Conservation (phyloP, 2,888 invertebrate species). For the Auanema freiburgensis region DNA sequence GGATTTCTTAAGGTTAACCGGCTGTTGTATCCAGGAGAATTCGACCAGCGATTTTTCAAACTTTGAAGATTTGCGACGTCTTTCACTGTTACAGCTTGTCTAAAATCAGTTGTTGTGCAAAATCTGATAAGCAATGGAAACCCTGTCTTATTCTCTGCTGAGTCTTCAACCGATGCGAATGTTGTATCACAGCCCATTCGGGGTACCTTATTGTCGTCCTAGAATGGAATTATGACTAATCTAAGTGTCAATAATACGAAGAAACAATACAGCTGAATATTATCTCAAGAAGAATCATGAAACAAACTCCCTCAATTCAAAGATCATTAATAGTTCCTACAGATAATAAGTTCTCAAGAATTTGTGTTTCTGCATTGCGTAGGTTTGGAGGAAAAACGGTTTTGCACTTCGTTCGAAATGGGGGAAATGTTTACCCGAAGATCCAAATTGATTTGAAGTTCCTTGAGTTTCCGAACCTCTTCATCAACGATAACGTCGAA, state of each 20-base stretch:
- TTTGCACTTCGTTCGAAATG: too few relatives aligned
- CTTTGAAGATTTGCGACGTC: not conserved
- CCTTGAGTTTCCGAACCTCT: constrained; percentile 51
- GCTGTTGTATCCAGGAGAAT: constrained; percentile 1
- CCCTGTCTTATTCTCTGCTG: constrained; percentile 9
- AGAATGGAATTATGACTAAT: too few relatives aligned
- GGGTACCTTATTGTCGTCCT: constrained; percentile 17
- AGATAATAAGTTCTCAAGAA: too few relatives aligned
- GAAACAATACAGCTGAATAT: too few relatives aligned
- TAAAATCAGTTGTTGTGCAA: constrained; percentile 3
- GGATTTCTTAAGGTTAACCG: constrained; percentile 34
- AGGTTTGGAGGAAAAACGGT: too few relatives aligned
- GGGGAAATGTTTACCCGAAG: constrained; percentile 23
- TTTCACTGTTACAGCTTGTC: not conserved
- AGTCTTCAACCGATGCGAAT: constrained; percentile 20
- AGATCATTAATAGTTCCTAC: too few relatives aligned
- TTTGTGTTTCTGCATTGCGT: too few relatives aligned
- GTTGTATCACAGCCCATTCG: constrained; percentile 11
- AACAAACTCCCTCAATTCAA: too few relatives aligned
- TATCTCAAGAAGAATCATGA: constrained; percentile 13
- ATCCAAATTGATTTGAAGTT: constrained; percentile 52
- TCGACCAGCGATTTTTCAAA: constrained; percentile 4
- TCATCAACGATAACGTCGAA: constrained; percentile 48
- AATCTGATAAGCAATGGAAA: not conserved
- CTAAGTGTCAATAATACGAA: too few relatives aligned